These are phyloP conservation scores for Belgica antarctica DNA, from an alignment of 2,888 invertebrate genomes.

Conservation along the genomic window DNA sequence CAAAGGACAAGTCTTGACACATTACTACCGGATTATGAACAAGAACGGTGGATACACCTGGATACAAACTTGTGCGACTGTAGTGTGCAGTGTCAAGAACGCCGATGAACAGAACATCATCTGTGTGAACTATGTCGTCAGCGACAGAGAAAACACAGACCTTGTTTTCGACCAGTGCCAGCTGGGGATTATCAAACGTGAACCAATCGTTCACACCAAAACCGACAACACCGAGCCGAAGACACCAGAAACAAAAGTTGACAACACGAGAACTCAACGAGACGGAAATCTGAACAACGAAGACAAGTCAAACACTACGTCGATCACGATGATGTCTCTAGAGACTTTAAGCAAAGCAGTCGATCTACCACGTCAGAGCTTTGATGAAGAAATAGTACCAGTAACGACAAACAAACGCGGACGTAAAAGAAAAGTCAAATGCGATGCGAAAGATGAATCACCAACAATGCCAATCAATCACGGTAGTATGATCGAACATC, in stretches of 20 bases:
- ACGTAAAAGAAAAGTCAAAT: constrained; percentile 63
- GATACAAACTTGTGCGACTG: constrained; percentile 96
- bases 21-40: constrained; percentile 94
- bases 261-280: constrained; percentile 47
- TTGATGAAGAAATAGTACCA: constrained; percentile 43
- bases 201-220: constrained; percentile 46
- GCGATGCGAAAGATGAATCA: constrained; percentile 53
- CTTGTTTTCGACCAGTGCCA: constrained; percentile 93
- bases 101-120: constrained; percentile 96
- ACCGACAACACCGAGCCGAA: constrained; percentile 48
- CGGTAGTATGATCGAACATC: not conserved
- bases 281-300: not conserved
- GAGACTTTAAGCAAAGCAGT: not conserved
- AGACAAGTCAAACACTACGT: not conserved
- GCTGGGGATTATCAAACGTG: constrained; percentile 63
- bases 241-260: constrained; percentile 48
- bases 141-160: constrained; percentile 73
- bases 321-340: constrained; percentile 29
- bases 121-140: constrained; percentile 95
- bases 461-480: constrained; percentile 45
- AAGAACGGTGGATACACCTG: constrained; percentile 95
- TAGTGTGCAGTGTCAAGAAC: constrained; percentile 92
- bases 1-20: constrained; percentile 94
- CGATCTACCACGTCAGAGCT: not conserved
- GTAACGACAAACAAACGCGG: constrained; percentile 54